phyloP scores from a whole-genome alignment of 2,888 invertebrate species.

The Zaprionus lineosus region DNA sequence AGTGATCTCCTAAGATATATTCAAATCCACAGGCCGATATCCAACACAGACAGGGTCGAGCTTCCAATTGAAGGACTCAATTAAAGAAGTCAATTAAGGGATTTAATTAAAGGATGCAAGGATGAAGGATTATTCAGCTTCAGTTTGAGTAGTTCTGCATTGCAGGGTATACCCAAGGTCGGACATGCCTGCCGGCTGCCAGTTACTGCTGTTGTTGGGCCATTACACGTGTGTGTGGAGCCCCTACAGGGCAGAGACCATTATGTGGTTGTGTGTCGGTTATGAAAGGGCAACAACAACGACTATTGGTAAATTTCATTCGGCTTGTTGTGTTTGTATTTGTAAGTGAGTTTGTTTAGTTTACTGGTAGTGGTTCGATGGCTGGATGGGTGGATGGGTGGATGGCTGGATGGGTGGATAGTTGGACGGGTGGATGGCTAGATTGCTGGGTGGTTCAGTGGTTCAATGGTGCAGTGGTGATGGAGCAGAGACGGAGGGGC shows the following conservation, averaged over 20 bases:
- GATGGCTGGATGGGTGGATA: conserved; percentile 37
- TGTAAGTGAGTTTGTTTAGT: conserved; percentile 43
- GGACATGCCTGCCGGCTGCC: no score
- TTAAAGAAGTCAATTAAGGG: no score
- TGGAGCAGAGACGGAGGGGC: background rate
- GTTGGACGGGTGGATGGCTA: conserved; percentile 41
- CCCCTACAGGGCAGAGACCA: conserved; percentile 34
- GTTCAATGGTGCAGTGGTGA: background rate
- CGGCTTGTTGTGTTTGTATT: conserved; percentile 39
- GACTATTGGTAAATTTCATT: conserved; percentile 49
- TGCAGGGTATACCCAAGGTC: no score
- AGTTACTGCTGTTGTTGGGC: conserved; percentile 7
- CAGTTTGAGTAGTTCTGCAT: no score
- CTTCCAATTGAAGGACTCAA: no score
- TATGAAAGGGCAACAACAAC: conserved; percentile 42
- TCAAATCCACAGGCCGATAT: no score
- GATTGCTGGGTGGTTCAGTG: background rate
- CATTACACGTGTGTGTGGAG: conserved; percentile 28
- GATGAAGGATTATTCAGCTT: no score
- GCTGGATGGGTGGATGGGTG: background rate
- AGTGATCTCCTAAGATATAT: no score
- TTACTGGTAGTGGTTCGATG: background rate
- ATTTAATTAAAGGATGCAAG: no score
- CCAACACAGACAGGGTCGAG: no score
- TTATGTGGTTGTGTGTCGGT: conserved; percentile 39